phyloP scores from a whole-genome alignment of 2,113 vertebrate species.

The Nothobranchius kuhntae region DNA sequence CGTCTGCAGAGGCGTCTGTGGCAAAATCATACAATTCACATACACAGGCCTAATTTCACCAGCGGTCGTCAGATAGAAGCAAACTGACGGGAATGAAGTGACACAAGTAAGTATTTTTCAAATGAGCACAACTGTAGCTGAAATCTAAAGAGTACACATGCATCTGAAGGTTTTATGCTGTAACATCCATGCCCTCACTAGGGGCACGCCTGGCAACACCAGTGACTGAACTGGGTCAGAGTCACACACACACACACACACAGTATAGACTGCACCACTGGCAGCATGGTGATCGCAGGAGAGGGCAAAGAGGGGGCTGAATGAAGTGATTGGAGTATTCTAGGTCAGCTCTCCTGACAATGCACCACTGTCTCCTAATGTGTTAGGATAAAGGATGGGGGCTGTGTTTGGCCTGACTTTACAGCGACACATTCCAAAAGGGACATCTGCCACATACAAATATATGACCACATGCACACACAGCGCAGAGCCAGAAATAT shows the following conservation, averaged over 20 bases:
- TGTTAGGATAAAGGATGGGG: constrained; percentile 75
- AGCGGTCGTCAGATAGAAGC: background rate
- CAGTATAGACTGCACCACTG: constrained; percentile 70
- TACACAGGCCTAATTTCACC: constrained; percentile 1
- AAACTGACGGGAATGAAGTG: background rate
- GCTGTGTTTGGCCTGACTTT: constrained; percentile 68
- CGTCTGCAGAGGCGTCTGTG: constrained; percentile 1
- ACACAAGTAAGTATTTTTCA: background rate
- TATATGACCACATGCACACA: background rate
- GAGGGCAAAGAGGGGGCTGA: constrained; percentile 77
- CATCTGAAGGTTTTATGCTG: constrained; percentile 56
- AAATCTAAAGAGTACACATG: constrained; percentile 38
- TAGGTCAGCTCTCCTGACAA: constrained; percentile 83
- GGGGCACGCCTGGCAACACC: constrained; percentile 69
- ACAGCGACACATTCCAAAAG: constrained; percentile 56
- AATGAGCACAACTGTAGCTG: constrained; percentile 1
- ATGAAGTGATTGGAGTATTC: constrained; percentile 80
- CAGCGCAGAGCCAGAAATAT: constrained; percentile 6
- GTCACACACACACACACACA: constrained; percentile 33
- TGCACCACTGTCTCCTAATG: constrained; percentile 76
- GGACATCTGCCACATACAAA: constrained; percentile 54
- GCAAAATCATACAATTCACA: background rate
- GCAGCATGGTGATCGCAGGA: constrained; percentile 76
- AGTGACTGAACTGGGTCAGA: constrained; percentile 73
- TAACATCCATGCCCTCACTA: constrained; percentile 66